phyloP scores from a whole-genome alignment of 1,140 invertebrate species.

The Ptiloglossa arizonensis region DNA sequence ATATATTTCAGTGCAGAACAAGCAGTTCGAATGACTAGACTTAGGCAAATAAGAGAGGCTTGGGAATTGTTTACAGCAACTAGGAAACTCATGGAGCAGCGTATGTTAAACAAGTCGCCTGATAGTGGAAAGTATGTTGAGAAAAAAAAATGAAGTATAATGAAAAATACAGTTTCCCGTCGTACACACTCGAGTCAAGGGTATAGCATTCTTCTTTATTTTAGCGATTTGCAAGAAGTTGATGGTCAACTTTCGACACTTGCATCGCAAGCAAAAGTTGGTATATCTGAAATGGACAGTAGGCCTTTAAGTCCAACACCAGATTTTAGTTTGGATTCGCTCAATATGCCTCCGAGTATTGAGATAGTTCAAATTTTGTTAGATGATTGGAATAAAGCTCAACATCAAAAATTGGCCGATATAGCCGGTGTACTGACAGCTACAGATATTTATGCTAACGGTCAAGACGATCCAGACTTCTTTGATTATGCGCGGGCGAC shows the following conservation, averaged over 20 bases:
- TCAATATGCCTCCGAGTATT: slow-evolving; percentile 51
- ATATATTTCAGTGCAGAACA: slow-evolving; percentile 76
- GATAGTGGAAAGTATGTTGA: slow-evolving; percentile 49
- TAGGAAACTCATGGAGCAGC: slow-evolving; percentile 81
- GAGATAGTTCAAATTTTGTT: slow-evolving; percentile 69
- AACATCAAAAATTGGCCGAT: slow-evolving; percentile 66
- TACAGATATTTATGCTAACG: slow-evolving; percentile 38
- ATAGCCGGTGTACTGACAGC: slow-evolving; percentile 62
- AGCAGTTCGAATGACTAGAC: slow-evolving; percentile 81
- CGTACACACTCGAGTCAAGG: not conserved
- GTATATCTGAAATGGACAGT: slow-evolving; percentile 32
- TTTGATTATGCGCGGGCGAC: slow-evolving; percentile 41
- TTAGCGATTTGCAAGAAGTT: slow-evolving; percentile 55
- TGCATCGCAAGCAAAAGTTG: slow-evolving; percentile 32
- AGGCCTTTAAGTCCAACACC: slow-evolving; percentile 54
- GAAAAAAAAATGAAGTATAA: not conserved
- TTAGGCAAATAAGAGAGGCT: slow-evolving; percentile 83
- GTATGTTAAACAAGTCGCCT: slow-evolving; percentile 55
- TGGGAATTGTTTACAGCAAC: slow-evolving; percentile 83
- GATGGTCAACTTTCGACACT: slow-evolving; percentile 59
- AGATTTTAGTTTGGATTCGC: slow-evolving; percentile 59
- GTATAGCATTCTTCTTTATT: slow-evolving; percentile 6
- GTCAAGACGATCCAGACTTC: slow-evolving; percentile 28
- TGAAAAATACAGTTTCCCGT: not conserved
- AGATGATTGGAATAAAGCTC: slow-evolving; percentile 67